Base-by-base conservation (phyloP, 2,888 invertebrate genomes). In the Cryptophagus acutangulus region DNA sequence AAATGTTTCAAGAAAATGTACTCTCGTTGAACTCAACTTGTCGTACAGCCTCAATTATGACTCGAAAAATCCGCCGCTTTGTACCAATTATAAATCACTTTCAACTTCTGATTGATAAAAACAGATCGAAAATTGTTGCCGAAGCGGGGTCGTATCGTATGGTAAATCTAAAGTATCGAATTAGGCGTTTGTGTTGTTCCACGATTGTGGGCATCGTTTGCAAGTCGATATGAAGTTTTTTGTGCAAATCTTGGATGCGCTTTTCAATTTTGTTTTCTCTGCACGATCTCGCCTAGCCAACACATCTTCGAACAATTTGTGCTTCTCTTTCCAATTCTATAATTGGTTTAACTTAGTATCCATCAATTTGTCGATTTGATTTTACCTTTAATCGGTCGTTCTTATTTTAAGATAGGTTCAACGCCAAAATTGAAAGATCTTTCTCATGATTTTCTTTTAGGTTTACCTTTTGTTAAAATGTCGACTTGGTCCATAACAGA, bases 251-350 rank as follows among this genome's bases (percentile, higher is more conserved):
- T 36, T 79, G 75, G 46, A 97, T 89, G 59, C 90, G 84, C 49
- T 82, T 81, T 65, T 97, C 96, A 4, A 96, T 92, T 74, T 96
- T 95, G 40, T 97, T 36, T 93, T 86, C 65, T 99, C 99, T 0
- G 97, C 97, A 57, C 88, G 82, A 62, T 97, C 97, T 63, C 94
- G 87, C 40, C 95, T 79, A 0, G 87, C 79, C 41, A 97, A 70
- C 9, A 97, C 94, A 61, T 93, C 93, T 35, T 92, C 87, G 65
- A 96, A 97, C 43, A 97, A 73, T 44, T 87, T 87, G 87, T 0
- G 97, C 95, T 66, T 95, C 86, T 1, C 78, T 77, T 69, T 93
- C 92, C 0, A 96, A 90, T 69, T 87, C 92, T 31, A 31, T 3
- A 29, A 29, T 13, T 10, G 9, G 9, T 8, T 86, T 66, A 14